Evolutionary conservation across 2,113 vertebrate genomes (phyloP).

Genomic region (Pholis gunnellus): DNA sequence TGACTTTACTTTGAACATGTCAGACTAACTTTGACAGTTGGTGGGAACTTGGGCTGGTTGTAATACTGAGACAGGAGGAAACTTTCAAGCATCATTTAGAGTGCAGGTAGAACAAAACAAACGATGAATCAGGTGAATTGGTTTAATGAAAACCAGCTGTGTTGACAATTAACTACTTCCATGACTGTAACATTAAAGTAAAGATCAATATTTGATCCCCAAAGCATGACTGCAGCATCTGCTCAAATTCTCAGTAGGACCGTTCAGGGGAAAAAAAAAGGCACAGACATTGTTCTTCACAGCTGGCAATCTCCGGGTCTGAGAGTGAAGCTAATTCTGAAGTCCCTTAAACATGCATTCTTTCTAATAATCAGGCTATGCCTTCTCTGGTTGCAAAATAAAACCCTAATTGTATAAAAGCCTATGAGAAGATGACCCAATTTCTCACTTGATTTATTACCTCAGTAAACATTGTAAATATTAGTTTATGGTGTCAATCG

Average conservation of each 20-base stretch:
- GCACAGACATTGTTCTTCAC: background rate
- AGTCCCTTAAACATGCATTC: background rate
- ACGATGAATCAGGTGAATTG: conserved; percentile 20
- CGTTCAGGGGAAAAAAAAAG: background rate
- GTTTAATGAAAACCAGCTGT: conserved; percentile 30
- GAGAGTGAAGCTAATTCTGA: background rate
- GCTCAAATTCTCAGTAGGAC: background rate
- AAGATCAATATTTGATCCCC: conserved; percentile 34
- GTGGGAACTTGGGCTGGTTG: background rate
- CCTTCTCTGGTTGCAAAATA: background rate
- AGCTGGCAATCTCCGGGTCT: background rate
- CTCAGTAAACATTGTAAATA: background rate
- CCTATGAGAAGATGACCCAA: background rate
- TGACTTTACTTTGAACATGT: conserved; percentile 17
- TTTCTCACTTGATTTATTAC: background rate
- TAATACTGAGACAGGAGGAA: conserved; percentile 1
- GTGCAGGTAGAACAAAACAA: conserved; percentile 19
- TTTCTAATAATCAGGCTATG: background rate
- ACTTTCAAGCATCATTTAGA: conserved; percentile 32
- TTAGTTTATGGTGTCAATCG: background rate
- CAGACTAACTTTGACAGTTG: conserved; percentile 37
- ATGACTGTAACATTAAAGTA: conserved; percentile 14
- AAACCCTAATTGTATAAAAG: background rate
- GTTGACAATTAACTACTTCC: conserved; percentile 19
- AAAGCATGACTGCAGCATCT: conserved; percentile 32